phyloP scores from a whole-genome alignment of 2,797 vertebrate genomes.

The Myotis vivesi region DNA sequence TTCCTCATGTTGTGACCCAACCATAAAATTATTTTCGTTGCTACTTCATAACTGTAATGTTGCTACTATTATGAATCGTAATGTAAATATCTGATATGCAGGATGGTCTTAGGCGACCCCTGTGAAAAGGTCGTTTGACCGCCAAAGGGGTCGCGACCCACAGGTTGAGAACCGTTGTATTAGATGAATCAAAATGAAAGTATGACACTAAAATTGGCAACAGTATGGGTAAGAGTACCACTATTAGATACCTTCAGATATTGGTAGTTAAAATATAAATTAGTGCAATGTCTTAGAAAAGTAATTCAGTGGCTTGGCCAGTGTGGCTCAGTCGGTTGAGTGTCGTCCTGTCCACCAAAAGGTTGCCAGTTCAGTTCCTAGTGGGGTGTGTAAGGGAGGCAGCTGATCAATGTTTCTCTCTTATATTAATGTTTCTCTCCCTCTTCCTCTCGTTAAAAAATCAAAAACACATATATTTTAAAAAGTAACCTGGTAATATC shows the following conservation, averaged over 20 bases:
- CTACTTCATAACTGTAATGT: too few species aligned
- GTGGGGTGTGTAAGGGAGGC: not conserved
- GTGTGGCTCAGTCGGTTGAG: not conserved
- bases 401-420: not conserved
- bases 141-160: too few species aligned
- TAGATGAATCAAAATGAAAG: not conserved
- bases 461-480: too few species aligned
- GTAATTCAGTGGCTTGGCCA: not conserved
- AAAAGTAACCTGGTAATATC: too few species aligned
- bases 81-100: too few species aligned
- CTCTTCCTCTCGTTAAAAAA: not conserved
- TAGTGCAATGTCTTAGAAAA: not conserved
- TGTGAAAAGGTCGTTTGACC: too few species aligned
- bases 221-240: not conserved
- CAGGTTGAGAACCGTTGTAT: not conserved
- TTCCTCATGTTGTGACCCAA: too few species aligned
- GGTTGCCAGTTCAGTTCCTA: not conserved
- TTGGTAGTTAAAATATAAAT: not conserved
- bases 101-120: too few species aligned
- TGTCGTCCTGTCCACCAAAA: not conserved
- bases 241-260: not conserved
- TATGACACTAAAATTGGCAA: not conserved
- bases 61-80: too few species aligned
- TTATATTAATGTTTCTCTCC: too few species aligned
- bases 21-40: too few species aligned